phyloP scores from a whole-genome alignment of 64 coral and sea anemone species.

The Montipora cactus region DNA sequence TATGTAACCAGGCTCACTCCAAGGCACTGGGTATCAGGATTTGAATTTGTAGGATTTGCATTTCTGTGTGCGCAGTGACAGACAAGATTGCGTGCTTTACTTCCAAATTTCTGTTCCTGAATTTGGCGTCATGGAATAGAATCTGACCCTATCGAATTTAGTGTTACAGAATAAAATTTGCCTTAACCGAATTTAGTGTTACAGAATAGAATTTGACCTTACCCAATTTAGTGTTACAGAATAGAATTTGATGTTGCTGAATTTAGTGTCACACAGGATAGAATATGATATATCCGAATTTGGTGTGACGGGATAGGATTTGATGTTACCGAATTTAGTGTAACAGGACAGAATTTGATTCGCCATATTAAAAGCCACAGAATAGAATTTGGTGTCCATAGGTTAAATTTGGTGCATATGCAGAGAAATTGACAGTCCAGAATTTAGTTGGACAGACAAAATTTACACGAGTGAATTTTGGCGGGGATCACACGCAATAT shows the following conservation, averaged over 20 bases:
- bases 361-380: too few species aligned
- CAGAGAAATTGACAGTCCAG: neutral
- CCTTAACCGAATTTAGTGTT: too few species aligned
- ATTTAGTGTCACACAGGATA: too few species aligned
- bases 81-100: neutral
- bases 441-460: neutral
- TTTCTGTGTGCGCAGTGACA: neutral
- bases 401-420: neutral
- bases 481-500: neutral
- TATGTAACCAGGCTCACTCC: neutral
- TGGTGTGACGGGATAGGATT: too few species aligned
- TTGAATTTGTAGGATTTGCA: neutral
- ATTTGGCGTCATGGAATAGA: neutral
- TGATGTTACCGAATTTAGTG: too few species aligned
- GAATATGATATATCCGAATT: too few species aligned
- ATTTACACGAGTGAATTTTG: neutral
- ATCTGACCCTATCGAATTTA: neutral
- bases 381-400: too few species aligned
- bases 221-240: too few species aligned
- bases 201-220: too few species aligned
- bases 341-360: neutral
- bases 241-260: too few species aligned
- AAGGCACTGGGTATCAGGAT: neutral
- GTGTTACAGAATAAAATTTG: neutral
- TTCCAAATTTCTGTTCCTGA: neutral